These are phyloP conservation scores for Clitarchus hookeri DNA, from an alignment of 2,888 invertebrate species.

Conservation along the genomic window DNA sequence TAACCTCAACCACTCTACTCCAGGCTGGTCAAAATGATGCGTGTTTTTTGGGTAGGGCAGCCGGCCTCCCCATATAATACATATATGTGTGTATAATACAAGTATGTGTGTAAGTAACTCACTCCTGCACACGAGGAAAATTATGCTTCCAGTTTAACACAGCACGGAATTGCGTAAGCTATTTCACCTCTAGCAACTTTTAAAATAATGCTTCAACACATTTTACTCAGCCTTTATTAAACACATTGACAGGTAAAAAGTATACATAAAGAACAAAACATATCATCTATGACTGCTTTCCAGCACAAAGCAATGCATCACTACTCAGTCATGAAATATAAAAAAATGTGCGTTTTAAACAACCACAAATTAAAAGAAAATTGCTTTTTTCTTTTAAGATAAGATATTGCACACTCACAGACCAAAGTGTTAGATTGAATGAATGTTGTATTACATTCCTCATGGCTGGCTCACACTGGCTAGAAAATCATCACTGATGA, in stretches of 20 bases:
- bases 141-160: too few species aligned
- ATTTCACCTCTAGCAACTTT: too few species aligned
- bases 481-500: neutral
- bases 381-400: neutral
- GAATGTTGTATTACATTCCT: neutral
- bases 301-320: neutral
- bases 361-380: neutral
- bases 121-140: too few species aligned
- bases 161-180: too few species aligned
- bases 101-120: too few species aligned
- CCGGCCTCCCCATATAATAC: too few species aligned
- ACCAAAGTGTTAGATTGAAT: neutral
- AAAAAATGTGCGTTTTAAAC: slow-evolving; percentile 5
- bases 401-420: neutral
- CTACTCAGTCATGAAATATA: neutral
- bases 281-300: neutral
- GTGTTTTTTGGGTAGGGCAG: too few species aligned
- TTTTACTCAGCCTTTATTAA: neutral
- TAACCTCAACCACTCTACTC: too few species aligned
- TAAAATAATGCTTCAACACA: neutral
- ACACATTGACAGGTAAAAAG: neutral
- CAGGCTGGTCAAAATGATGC: too few species aligned
- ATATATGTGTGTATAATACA: too few species aligned
- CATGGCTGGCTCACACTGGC: too few species aligned
- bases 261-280: neutral